A percentile compares a stretch with the other conserved stretches of the same genome.
Conservation (phyloP, 2,888 invertebrate species). For the Clitarchus hookeri region DNA sequence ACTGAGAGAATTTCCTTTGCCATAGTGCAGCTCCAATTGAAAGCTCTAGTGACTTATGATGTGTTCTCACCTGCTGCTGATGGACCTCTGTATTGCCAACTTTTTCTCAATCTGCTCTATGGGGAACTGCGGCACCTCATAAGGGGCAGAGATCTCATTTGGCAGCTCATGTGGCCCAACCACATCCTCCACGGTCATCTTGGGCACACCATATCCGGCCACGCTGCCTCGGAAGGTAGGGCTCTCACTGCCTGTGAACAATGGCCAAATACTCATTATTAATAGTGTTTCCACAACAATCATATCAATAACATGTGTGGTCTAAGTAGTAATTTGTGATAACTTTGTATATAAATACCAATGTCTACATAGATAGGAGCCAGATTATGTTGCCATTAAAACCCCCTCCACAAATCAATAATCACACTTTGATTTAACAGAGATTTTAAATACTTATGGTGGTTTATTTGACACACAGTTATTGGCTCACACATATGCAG, state of each 20-base stretch:
- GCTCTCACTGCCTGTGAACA: conserved; percentile 72
- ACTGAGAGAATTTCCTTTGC: not conserved
- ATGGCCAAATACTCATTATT: no score
- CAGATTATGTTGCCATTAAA: no score
- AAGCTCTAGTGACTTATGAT: not conserved
- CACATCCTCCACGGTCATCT: conserved; percentile 45
- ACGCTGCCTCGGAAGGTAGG: conserved; percentile 61
- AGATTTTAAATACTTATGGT: no score
- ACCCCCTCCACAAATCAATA: no score
- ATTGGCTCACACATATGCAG: no score
- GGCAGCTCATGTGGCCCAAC: conserved; percentile 62
- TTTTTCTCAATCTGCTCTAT: conserved; percentile 97
- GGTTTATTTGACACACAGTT: no score
- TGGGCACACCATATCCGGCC: conserved; percentile 45
- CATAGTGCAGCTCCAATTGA: not conserved
- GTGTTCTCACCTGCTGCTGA: conserved; percentile 80
- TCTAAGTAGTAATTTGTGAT: no score
- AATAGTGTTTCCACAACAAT: no score
- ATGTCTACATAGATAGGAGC: no score
- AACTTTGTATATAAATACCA: no score
- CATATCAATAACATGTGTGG: no score
- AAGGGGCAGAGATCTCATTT: conserved; percentile 92
- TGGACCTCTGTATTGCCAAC: conserved; percentile 83
- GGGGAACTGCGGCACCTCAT: conserved; percentile 97
- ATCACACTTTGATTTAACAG: no score